Conservation (phyloP, 2,797 vertebrate genomes). For the Scarus forsteni region DNA sequence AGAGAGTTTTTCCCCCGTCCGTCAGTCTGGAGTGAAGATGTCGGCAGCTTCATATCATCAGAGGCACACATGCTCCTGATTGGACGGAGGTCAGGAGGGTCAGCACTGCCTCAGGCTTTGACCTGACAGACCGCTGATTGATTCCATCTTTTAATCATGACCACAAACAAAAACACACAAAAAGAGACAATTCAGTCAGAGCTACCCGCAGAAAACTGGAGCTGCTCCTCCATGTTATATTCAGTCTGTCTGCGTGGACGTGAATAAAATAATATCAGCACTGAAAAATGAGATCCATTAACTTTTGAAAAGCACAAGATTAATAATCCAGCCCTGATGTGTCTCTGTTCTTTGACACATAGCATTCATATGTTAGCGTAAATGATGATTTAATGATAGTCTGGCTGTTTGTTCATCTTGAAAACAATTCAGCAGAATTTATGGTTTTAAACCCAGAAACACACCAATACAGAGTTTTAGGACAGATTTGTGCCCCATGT, state of each 20-base stretch:
- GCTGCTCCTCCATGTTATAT: not conserved
- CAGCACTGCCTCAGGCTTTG: not conserved
- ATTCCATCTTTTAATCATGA: slow-evolving; percentile 4
- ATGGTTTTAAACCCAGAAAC: no score
- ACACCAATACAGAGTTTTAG: no score
- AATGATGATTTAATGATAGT: no score
- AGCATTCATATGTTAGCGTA: no score
- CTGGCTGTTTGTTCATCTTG: no score
- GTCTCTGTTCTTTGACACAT: no score
- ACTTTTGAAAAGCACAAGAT: no score
- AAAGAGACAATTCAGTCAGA: not conserved
- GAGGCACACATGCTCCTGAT: not conserved
- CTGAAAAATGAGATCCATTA: no score
- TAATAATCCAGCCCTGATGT: no score
- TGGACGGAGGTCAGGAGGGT: not conserved
- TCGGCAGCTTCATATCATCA: not conserved
- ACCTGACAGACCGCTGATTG: not conserved
- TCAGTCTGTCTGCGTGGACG: not conserved
- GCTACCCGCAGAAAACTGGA: not conserved
- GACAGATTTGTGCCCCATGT: no score
- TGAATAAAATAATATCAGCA: no score
- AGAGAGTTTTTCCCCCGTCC: not conserved
- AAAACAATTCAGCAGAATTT: no score
- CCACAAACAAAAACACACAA: not conserved
- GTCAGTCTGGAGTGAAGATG: not conserved